Evolutionary conservation across 2,888 invertebrate species (phyloP), one percentile per base, ranked within the genome.

Genomic region (Drosophila nr. medialis): DNA sequence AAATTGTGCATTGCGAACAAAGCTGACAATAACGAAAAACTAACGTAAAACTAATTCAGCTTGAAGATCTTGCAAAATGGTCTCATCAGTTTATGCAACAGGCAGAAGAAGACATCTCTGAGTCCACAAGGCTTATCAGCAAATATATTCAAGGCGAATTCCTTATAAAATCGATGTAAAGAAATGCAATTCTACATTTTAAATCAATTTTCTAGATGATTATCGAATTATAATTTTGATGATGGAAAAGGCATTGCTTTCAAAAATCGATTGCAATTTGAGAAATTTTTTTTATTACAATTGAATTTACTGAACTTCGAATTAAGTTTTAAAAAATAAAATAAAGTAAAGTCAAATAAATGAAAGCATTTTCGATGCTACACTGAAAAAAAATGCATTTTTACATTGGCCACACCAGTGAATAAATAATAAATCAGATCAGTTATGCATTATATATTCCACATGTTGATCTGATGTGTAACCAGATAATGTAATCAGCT

Each of bases 401-500:
- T 4, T 18, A 5, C 24, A 27, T 5, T 36, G 11, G 18, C 6
- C 54, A 24, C 6, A 54, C 24, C 4, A 15, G 21, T 42, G 4
- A 30, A 30, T 32, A 58, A 30, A 18, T 21, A 32, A 45, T 32
- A 45, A 15, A 21, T 18, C 42, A 21, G 13, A 45, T 45, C 13
- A 45, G 42, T 2, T 13, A 27, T 10, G 2, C 1, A 18, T 18
- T 29, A 49, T 29, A 11, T 29, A 29, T 29, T 49, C 27, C 24
- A 18, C 10, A 5, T 18, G 24, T 24, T 45, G 24, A 24, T 15
- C 8, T 45, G 45, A 24, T 45, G 27, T 49, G 27, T 18, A 49
- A 24, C 5, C 29, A 29, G 11, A 18, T 49, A 29, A 29, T 18
- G 18, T 15, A 18, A 61, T 61, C 64, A 58, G 55, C 50, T 48